A percentile compares a stretch with the other conserved stretches of the same genome.
phyloP scores from a whole-genome alignment of 2,797 vertebrate genomes.

The Protosalanx chinensis region DNA sequence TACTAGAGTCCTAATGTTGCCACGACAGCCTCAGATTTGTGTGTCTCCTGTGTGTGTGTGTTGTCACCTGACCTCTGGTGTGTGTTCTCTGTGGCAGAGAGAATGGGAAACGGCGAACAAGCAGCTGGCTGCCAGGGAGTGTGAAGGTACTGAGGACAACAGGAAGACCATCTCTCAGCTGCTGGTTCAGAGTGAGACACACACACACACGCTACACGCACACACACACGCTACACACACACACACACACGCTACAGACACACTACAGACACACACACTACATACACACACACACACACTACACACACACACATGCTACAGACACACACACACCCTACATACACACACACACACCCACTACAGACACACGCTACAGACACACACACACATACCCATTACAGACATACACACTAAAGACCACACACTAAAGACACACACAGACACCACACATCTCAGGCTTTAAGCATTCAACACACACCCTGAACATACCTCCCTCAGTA shows the following conservation, averaged over 20 bases:
- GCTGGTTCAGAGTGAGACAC: conserved; percentile 86
- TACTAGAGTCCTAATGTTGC: background rate
- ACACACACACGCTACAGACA: conserved; percentile 55
- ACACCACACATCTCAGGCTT: background rate
- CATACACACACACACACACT: conserved; percentile 63
- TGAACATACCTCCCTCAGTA: conserved; percentile 4
- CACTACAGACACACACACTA: conserved; percentile 31
- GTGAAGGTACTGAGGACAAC: conserved; percentile 93
- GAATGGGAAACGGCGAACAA: conserved; percentile 97
- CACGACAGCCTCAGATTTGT: background rate
- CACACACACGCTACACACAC: background rate
- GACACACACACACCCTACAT: background rate
- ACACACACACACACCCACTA: background rate
- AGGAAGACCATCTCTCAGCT: conserved; percentile 96
- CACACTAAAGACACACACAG: background rate
- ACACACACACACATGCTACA: background rate
- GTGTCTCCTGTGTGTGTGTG: background rate
- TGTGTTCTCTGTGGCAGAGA: conserved; percentile 73
- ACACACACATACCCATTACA: background rate
- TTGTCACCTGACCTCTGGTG: no score
- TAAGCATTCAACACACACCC: conserved; percentile 2
- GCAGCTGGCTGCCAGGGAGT: conserved; percentile 93
- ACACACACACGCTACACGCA: background rate
- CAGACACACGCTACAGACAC: no score
- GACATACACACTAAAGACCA: background rate